Evolutionary conservation across 2,797 vertebrate genomes (phyloP).

Genomic region (Clarias pachynema): DNA sequence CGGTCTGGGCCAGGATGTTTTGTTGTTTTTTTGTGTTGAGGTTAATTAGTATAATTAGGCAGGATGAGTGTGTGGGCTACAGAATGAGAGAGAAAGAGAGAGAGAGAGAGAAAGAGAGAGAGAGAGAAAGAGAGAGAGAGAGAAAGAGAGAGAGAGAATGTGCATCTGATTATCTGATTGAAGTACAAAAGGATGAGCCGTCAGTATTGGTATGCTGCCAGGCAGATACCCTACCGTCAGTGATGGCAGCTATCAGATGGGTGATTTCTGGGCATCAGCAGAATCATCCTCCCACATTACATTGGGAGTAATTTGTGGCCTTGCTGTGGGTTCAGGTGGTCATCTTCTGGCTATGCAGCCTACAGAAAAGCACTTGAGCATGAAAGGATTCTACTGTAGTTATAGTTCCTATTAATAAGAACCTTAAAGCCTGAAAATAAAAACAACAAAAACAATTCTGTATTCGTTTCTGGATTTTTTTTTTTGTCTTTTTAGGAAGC

Average conservation of each 20-base stretch:
- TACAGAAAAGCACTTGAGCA: background rate
- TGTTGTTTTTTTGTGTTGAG: constrained; percentile 51
- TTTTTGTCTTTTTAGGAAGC: background rate
- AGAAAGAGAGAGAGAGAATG: background rate
- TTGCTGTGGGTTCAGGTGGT: constrained; percentile 8
- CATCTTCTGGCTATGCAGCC: constrained; percentile 1
- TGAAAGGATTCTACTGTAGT: constrained; percentile 3
- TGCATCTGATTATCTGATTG: constrained; percentile 48
- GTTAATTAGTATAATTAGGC: constrained; percentile 59
- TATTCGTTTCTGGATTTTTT: background rate
- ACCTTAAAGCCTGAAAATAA: background rate
- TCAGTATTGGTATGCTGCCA: constrained; percentile 26
- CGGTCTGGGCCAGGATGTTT: constrained; percentile 51
- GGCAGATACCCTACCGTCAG: constrained; percentile 2
- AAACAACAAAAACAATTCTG: background rate
- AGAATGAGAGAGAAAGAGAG: background rate
- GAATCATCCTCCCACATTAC: background rate
- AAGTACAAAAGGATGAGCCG: constrained; percentile 38
- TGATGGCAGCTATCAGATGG: constrained; percentile 2
- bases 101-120: constrained; percentile 12
- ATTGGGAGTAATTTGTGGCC: constrained; percentile 4
- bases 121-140: background rate
- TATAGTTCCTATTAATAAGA: background rate
- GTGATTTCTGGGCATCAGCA: background rate
- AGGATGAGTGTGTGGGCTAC: constrained; percentile 37